These are phyloP conservation scores for Syrrhaptes paradoxus DNA, from an alignment of 2,113 vertebrate genomes.

Conservation along the genomic window DNA sequence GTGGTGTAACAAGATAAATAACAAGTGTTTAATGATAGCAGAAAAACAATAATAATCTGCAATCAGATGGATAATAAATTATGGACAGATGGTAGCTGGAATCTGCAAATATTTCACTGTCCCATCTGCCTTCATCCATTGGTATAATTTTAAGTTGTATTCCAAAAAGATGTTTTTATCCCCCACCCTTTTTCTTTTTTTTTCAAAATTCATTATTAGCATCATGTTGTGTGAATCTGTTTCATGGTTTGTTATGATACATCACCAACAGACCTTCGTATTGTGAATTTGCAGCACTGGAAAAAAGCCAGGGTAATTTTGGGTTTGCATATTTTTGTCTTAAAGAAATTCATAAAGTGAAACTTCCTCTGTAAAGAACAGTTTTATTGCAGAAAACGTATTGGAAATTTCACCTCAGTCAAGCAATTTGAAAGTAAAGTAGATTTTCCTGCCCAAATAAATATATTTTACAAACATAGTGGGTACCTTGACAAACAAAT, in stretches of 20 bases:
- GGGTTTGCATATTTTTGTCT: neutral
- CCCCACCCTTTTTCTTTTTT: neutral
- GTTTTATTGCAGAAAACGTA: neutral
- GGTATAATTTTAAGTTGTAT: neutral
- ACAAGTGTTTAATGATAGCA: slow-evolving; percentile 6
- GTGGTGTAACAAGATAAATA: slow-evolving; percentile 33
- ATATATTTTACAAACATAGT: slow-evolving; percentile 13
- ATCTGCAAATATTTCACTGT: slow-evolving; percentile 35
- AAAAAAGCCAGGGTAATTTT: neutral
- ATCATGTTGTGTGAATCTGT: neutral
- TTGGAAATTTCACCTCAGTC: neutral
- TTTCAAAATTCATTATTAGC: neutral
- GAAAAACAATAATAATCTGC: slow-evolving; percentile 8
- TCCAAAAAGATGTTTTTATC: neutral
- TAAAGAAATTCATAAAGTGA: neutral
- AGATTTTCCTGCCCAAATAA: slow-evolving; percentile 18
- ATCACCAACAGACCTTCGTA: neutral
- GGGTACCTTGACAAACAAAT: slow-evolving; percentile 14
- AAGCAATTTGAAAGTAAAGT: slow-evolving; percentile 16
- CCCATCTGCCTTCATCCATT: slow-evolving; percentile 34
- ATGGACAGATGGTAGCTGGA: slow-evolving; percentile 61
- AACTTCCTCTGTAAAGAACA: neutral
- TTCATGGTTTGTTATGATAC: neutral
- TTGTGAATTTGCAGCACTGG: neutral
- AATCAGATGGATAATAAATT: slow-evolving; percentile 60